Conservation (phyloP, 2,888 invertebrate genomes). For the Drosophila mimica region DNA sequence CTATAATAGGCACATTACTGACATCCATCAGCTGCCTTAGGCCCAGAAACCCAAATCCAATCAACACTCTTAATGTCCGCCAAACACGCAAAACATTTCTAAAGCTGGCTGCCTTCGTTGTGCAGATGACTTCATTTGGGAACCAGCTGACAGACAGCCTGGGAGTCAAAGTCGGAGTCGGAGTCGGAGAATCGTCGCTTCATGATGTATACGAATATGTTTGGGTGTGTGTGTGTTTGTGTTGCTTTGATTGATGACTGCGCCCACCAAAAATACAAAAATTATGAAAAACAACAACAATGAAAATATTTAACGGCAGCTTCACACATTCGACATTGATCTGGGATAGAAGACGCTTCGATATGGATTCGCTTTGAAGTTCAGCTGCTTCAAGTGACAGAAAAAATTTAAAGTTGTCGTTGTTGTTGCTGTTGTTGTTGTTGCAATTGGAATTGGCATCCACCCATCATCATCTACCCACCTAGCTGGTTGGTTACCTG, state of each 20-base stretch:
- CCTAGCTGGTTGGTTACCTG: conserved; percentile 20
- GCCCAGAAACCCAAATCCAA: conserved; percentile 50
- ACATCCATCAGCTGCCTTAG: conserved; percentile 24
- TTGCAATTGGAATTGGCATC: conserved; percentile 36
- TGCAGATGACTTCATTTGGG: conserved; percentile 70
- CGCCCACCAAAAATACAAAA: conserved; percentile 56
- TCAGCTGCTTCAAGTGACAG: conserved; percentile 61
- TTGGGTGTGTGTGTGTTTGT: neutral
- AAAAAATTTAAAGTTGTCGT: conserved; percentile 14
- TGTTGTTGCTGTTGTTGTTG: conserved; percentile 18
- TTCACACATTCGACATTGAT: conserved; percentile 61
- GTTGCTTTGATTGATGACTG: conserved; percentile 70
- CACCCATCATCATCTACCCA: conserved; percentile 50
- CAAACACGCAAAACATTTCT: conserved; percentile 52
- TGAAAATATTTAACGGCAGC: conserved; percentile 32
- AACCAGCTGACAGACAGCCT: conserved; percentile 43
- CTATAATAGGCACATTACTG: conserved; percentile 6
- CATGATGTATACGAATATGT: neutral
- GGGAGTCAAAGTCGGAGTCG: conserved; percentile 25
- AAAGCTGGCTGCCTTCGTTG: conserved; percentile 16
- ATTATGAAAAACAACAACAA: neutral
- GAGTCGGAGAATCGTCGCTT: conserved; percentile 2
- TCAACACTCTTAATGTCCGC: conserved; percentile 61
- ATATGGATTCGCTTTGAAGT: conserved; percentile 46
- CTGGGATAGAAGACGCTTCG: conserved; percentile 28